These are phyloP conservation scores for Euplagia quadripunctaria DNA, from an alignment of 2,888 invertebrate species.

Conservation along the genomic window DNA sequence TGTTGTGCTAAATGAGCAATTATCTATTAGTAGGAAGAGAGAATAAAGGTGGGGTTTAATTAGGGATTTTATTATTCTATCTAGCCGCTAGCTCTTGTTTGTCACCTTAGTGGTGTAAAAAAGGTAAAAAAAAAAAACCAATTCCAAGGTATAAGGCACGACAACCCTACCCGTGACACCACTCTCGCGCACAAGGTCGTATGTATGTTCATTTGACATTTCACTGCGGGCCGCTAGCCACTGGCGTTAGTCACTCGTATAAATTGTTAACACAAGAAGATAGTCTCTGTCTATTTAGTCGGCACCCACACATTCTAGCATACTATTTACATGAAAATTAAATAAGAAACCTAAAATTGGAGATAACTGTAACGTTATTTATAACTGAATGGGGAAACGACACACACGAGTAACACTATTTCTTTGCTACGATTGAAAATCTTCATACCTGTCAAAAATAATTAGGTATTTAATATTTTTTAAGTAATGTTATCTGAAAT, in stretches of 20 bases:
- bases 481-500: too few species aligned
- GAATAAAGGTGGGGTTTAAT: neutral
- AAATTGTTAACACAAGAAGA: neutral
- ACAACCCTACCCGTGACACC: neutral
- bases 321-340: too few species aligned
- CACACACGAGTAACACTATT: too few species aligned
- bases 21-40: neutral
- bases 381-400: too few species aligned
- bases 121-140: neutral
- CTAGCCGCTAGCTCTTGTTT: neutral
- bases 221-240: slow-evolving; percentile 27
- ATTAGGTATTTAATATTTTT: too few species aligned
- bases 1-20: too few species aligned
- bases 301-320: neutral
- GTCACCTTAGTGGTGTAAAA: neutral
- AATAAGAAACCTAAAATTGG: too few species aligned
- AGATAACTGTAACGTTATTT: too few species aligned
- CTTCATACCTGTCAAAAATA: too few species aligned
- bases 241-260: neutral
- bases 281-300: neutral
- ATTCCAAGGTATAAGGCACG: neutral
- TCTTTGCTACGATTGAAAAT: too few species aligned
- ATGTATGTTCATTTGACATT: slow-evolving; percentile 43
- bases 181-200: slow-evolving; percentile 31
- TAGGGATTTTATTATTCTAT: neutral